These are phyloP conservation scores for Axea sp. DNA, from an alignment of 2,888 invertebrate species.

Conservation along the genomic window DNA sequence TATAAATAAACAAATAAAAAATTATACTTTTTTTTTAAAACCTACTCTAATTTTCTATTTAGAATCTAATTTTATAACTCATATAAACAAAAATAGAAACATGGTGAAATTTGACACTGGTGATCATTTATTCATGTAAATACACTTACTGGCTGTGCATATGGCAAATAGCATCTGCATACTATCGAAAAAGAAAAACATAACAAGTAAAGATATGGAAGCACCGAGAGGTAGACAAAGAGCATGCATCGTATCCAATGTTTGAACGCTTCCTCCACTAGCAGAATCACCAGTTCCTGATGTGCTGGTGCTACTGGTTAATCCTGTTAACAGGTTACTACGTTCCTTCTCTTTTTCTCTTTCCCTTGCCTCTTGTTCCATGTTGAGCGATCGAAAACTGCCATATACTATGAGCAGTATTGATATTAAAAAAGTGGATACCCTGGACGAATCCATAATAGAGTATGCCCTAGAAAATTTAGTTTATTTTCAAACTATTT, in stretches of 20 bases:
- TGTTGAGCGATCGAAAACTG: slow-evolving; percentile 96
- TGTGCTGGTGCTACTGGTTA: slow-evolving; percentile 79
- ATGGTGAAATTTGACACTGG: no score
- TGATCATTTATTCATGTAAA: slow-evolving; percentile 15
- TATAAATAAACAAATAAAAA: no score
- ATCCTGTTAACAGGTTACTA: slow-evolving; percentile 83
- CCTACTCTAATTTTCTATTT: no score
- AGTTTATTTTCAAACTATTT: background rate
- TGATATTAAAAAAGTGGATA: slow-evolving; percentile 97
- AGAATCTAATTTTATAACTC: no score
- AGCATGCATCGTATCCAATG: slow-evolving; percentile 97
- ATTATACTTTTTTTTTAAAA: no score
- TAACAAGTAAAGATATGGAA: slow-evolving; percentile 95
- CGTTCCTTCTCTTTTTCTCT: slow-evolving; percentile 87
- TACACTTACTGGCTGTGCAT: slow-evolving; percentile 95
- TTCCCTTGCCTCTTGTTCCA: slow-evolving; percentile 96
- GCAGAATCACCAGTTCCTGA: slow-evolving; percentile 70
- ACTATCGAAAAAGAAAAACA: slow-evolving; percentile 91
- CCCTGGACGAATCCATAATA: slow-evolving; percentile 97
- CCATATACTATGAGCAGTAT: slow-evolving; percentile 98
- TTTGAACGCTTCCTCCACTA: slow-evolving; percentile 85
- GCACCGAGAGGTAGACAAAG: slow-evolving; percentile 97
- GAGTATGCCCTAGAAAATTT: slow-evolving; percentile 93
- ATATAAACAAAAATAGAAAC: no score
- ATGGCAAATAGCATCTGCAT: slow-evolving; percentile 98